Base-by-base conservation (phyloP, 2,888 invertebrate genomes). In the Stegophylla sp. region DNA sequence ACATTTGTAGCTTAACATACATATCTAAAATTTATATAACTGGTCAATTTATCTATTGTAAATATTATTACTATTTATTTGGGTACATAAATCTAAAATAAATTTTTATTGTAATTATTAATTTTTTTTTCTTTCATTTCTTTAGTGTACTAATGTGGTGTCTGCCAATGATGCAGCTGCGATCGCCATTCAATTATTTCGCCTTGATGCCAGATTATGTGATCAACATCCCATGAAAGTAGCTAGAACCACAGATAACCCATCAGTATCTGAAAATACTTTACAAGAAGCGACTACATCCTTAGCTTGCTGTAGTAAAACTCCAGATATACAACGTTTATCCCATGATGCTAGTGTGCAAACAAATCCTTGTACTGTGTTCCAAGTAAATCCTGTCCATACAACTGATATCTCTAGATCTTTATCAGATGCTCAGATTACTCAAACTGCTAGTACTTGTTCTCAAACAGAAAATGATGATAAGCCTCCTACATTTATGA, bases 161-260 rank as follows among this genome's bases (percentile, higher is more conserved):
- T 91, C 93, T 82, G 92, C 94, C 83, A 94, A 97, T 89, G 93
- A 95, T 87, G 95, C 96, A 76, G 97, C 97, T 43, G 94, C 94
- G 0, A 91, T 92, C 86, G 96, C 97, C 13, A 91, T 97, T 84
- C 92, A 94, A 85, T 88, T 97, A 82, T 94, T 94, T 86, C 93
- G 93, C 82, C 91, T 92, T 86, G 94, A 95, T 86, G 95, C 95
- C 28, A 89, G 91, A 84, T 89, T 96, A 45, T 96, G 96, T 88
- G 94, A 94, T 86, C 86, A 86, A 13, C 90, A 89, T 82, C 90
- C 91, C 84, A 91, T 90, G 85, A 93, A 93, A 89, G 91, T 93
- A 83, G 90, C 92, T 64, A 88, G 91, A 84, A 92, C 92, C 7
- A 71, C 79, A n/a, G 48, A 79, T 61, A 69, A 79, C n/a, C 41